A percentile compares a stretch with the other conserved stretches of the same genome.
Conservation (phyloP, 2,797 vertebrate species). For the Decapterus maruadsi region DNA sequence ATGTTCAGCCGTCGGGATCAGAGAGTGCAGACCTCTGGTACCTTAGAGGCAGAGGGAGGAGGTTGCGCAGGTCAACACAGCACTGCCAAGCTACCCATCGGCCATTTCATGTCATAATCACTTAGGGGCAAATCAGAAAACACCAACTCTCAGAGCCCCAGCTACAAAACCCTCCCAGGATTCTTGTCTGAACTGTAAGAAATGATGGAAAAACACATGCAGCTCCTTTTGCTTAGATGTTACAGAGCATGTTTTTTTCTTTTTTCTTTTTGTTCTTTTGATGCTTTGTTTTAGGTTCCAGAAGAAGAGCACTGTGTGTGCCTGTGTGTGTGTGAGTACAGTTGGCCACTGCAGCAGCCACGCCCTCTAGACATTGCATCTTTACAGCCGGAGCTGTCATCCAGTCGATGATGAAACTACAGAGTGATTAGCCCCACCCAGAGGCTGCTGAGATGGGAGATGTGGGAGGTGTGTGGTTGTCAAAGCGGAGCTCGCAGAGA, state of each 20-base stretch:
- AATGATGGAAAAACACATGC: constrained; percentile 54
- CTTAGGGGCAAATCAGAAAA: constrained; percentile 70
- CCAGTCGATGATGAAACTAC: constrained; percentile 72
- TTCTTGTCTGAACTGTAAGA: constrained; percentile 38
- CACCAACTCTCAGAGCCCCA: constrained; percentile 47
- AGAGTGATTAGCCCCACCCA: constrained; percentile 79
- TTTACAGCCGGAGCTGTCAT: constrained; percentile 69
- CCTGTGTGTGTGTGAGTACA: constrained; percentile 44
- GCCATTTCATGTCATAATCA: constrained; percentile 78
- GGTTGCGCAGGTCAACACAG: constrained; percentile 72
- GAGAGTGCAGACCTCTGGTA: constrained; percentile 68
- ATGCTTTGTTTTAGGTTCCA: constrained; percentile 38
- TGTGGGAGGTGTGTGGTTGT: constrained; percentile 79
- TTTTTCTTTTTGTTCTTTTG: background rate
- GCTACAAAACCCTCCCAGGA: constrained; percentile 59
- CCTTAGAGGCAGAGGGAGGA: constrained; percentile 63
- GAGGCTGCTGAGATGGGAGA: constrained; percentile 71
- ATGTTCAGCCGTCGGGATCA: constrained; percentile 69
- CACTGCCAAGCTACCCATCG: constrained; percentile 62
- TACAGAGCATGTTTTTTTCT: background rate
- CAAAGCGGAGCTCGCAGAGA: constrained; percentile 66
- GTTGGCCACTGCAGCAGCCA: constrained; percentile 75
- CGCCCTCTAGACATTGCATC: constrained; percentile 71
- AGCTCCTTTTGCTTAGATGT: constrained; percentile 26
- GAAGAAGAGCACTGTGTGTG: constrained; percentile 56